Evolutionary conservation across 2,113 vertebrate genomes (phyloP).

Genomic region (Piaya cayana): DNA sequence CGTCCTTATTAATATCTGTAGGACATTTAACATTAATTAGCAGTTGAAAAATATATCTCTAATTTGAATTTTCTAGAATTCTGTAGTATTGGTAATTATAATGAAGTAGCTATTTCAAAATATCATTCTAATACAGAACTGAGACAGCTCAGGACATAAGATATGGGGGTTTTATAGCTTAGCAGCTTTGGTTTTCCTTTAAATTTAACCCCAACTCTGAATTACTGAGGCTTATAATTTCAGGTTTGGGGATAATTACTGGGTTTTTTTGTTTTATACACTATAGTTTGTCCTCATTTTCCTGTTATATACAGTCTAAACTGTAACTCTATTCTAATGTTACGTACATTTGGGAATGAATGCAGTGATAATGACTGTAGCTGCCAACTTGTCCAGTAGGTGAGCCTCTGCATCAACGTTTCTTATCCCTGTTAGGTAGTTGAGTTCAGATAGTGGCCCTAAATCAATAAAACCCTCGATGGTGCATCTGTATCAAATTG

Average conservation of each 20-base stretch:
- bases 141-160: background rate
- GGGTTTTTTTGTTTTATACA: background rate
- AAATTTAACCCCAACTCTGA: background rate
- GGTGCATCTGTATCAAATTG: background rate
- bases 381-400: background rate
- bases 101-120: background rate
- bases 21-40: background rate
- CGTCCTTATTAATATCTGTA: background rate
- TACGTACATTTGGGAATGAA: background rate
- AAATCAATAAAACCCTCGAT: background rate
- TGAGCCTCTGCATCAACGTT: background rate
- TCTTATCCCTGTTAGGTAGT: background rate
- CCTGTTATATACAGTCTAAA: background rate
- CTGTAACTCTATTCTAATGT: background rate
- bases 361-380: fast-evolving
- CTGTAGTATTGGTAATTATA: background rate
- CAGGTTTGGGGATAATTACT: background rate
- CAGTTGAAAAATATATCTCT: background rate
- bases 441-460: background rate
- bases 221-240: background rate
- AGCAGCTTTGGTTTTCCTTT: background rate
- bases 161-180: fast-evolving
- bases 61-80: background rate
- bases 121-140: background rate
- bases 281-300: background rate